Base-by-base conservation (phyloP, 2,113 vertebrate genomes). In the Elephas maximus region DNA sequence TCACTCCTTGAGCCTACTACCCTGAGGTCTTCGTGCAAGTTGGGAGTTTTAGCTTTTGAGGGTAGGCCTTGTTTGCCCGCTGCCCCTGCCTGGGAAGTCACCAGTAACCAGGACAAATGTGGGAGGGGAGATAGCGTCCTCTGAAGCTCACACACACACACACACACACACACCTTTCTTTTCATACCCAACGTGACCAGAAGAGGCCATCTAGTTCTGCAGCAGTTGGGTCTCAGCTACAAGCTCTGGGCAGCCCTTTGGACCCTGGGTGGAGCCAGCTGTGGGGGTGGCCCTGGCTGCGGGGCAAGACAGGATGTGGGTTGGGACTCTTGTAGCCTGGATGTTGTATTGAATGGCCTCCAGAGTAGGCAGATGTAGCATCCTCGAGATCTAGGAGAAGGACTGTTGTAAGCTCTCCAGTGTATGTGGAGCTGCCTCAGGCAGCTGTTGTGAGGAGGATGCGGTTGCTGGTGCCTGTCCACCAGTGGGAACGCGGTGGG, bases 401-500 rank as follows among this genome's bases (percentile, higher is more conserved):
- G 30, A 21, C 0, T 41, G 12, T 88, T 41, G 7, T 26, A 33
- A 63, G 41, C 37, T 33, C 11, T n/a, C 18, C 60, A 28, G 37
- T n/a, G 37, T 20, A 30, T 17, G 28, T 48, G 24, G n/a, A 7
- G 67, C 81, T 45, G 21, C 57, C 63, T 8, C 33, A 6, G 8
- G 12, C 33, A 28, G 26, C 62, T 37, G 6, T 14, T 37, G 4
- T 26, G n/a, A 57, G 12, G 30, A 21, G 45, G 62, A 33, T 4
- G 1, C 12, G 10, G 24, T 51, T 65, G 20, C 71, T 60, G 23
- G 37, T 51, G 21, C 79, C 51, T 9, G 30, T 11, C 60, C 80
- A 48, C 41, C 20, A 0, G 0, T 1, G 51, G 63, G 37, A 78
- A n/a, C 2, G 65, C 2, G 0, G 44, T 9, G 18, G 63, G 71